Evolutionary conservation across 2,113 vertebrate species (phyloP).

Genomic region (Pithys albifrons): DNA sequence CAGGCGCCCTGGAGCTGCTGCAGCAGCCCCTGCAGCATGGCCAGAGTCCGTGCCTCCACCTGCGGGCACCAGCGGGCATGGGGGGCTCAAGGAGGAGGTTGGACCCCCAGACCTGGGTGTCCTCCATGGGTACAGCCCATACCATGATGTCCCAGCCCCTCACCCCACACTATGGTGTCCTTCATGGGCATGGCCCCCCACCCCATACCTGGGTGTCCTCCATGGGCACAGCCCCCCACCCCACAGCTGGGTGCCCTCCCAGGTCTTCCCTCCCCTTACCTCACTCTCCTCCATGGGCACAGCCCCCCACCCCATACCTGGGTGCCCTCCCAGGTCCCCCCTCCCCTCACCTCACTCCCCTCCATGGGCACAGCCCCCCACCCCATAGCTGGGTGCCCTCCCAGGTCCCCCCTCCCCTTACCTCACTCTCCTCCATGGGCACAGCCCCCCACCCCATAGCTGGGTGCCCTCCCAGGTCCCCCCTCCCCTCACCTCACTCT

Average conservation of each 20-base stretch:
- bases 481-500: background rate
- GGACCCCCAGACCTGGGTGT: background rate
- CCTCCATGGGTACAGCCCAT: fast-evolving
- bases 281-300: background rate
- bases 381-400: background rate
- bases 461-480: background rate
- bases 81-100: background rate
- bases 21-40: slow-evolving; percentile 81
- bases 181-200: fast-evolving
- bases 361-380: fast-evolving
- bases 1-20: slow-evolving; percentile 79
- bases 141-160: background rate
- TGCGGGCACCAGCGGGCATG: background rate
- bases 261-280: no score
- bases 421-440: no score
- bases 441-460: background rate
- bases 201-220: no score
- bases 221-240: fast-evolving
- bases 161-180: background rate
- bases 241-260: background rate
- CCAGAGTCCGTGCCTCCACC: slow-evolving; percentile 63
- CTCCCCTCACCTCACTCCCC: background rate
- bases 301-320: fast-evolving
- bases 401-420: no score
- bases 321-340: no score